A percentile compares a stretch with the other conserved stretches of the same genome.
Conservation (phyloP, 1,140 invertebrate genomes). For the Drosophila novamexicana region DNA sequence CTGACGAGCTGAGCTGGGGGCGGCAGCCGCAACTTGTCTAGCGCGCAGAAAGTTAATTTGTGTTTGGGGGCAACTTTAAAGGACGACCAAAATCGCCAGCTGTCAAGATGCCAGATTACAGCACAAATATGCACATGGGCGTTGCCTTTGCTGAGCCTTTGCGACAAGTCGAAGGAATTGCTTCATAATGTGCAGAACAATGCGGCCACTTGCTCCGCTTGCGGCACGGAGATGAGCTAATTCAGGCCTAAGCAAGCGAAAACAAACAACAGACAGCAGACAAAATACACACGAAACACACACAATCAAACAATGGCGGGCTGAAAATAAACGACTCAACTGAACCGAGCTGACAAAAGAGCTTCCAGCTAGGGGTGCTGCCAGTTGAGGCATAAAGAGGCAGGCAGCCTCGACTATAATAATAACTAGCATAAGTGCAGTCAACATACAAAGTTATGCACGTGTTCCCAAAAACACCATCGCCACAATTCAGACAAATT, state of each 20-base stretch:
- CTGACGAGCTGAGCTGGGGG: slow-evolving; percentile 41
- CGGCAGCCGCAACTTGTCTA: slow-evolving; percentile 24
- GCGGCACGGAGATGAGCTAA: slow-evolving; percentile 31
- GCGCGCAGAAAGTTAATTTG: slow-evolving; percentile 56
- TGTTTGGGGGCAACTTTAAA: slow-evolving; percentile 65
- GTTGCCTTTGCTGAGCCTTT: slow-evolving; percentile 17
- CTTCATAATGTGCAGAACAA: slow-evolving; percentile 60
- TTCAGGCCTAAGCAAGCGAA: slow-evolving; percentile 40
- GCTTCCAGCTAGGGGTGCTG: neutral
- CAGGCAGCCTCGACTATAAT: slow-evolving; percentile 43
- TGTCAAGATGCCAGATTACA: slow-evolving; percentile 9
- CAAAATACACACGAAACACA: slow-evolving; percentile 25
- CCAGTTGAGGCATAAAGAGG: neutral
- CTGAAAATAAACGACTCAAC: slow-evolving; percentile 13
- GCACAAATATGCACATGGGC: slow-evolving; percentile 1
- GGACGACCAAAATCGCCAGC: slow-evolving; percentile 16
- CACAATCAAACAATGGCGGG: slow-evolving; percentile 21
- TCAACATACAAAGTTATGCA: slow-evolving; percentile 16
- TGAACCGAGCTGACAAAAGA: slow-evolving; percentile 58
- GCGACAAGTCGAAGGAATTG: slow-evolving; percentile 68
- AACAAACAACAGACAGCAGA: slow-evolving; percentile 20
- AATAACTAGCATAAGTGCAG: slow-evolving; percentile 56
- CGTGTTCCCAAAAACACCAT: slow-evolving; percentile 46
- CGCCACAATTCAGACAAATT: slow-evolving; percentile 29
- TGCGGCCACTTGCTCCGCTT: slow-evolving; percentile 55